Conservation (phyloP, 92 coral and sea anemone species). For the Anthopleura xanthogrammica region DNA sequence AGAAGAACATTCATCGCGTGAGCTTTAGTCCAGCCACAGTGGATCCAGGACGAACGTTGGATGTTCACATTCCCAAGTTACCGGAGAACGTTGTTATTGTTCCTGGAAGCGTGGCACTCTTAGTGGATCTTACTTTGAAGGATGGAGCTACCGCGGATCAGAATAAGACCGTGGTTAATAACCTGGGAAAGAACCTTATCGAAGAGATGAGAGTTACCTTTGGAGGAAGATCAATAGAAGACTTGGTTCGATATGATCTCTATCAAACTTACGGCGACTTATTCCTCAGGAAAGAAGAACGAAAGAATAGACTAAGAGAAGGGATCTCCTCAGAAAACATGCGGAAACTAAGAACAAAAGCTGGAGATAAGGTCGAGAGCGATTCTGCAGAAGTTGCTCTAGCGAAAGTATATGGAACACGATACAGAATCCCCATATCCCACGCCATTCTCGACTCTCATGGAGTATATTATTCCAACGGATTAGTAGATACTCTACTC, state of each 20-base stretch:
- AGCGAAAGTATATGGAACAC: not conserved
- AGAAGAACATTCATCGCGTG: too few relatives aligned
- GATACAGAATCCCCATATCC: too few relatives aligned
- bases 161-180: constrained; percentile 37
- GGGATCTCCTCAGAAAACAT: constrained; percentile 26
- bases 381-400: constrained; percentile 30
- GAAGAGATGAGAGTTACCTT: constrained; percentile 20
- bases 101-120: too few relatives aligned
- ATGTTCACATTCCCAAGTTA: too few relatives aligned
- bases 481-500: too few relatives aligned
- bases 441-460: too few relatives aligned
- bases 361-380: constrained; percentile 18
- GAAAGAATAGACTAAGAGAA: constrained; percentile 13
- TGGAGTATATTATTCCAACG: too few relatives aligned
- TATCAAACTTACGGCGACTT: constrained; percentile 36
- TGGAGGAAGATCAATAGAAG: constrained; percentile 37
- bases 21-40: too few relatives aligned
- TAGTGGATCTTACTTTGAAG: too few relatives aligned
- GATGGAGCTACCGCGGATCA: constrained; percentile 6
- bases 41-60: too few relatives aligned
- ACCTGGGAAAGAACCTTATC: constrained; percentile 42
- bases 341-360: constrained; percentile 28
- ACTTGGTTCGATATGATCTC: constrained; percentile 36
- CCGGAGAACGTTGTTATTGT: too few relatives aligned
- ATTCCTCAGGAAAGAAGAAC: not conserved